Base-by-base conservation (phyloP, 1,140 invertebrate species). In the Drosophila kepulauana region DNA sequence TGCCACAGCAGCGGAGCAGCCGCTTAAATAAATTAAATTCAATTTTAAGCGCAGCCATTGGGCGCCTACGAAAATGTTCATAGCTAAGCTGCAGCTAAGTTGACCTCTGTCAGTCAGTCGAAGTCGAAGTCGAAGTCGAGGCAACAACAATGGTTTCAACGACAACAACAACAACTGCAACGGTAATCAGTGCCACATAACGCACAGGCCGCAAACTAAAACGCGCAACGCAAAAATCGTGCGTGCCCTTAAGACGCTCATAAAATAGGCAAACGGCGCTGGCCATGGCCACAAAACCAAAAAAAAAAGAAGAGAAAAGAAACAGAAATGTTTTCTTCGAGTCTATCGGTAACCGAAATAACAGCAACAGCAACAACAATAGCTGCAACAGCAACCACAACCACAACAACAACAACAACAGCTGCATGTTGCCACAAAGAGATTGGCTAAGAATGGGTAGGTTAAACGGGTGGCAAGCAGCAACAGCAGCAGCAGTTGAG, bases 231-330 rank as follows among this genome's bases (percentile, higher is more conserved):
- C 82, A 87, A 88, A 87, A 87, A 88, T 87, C 82, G 82, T 87
- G 82, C 82, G 82, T 88, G 84, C 82, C 79, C 82, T 88, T 87
- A 87, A 88, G 82, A 88, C 85, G 82, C 82, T 87, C 82, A 87
- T 87, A 87, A 87, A 87, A 87, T 88, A 87, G 72, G 66, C 72
- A 70, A 75, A 63, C 72, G 43, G 65, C 48, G 61, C 49, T 73
- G 61, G 46, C 75, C 78, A 75, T 52, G 63, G 64, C 82, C 82
- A 33, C 7, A 8, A 5, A 33, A 5, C 5, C 5, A 7, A 33
- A 33, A 33, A 33, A 33, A 33, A 33, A 33, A 33, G 7, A 33
- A 86, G 75, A 87, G 86, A 87, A 85, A 87, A 72, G 79, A 33
- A 33, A 87, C 79, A 87, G 86, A 87, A 85, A 87, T 75, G 79